Conservation (phyloP, 2,888 invertebrate genomes). For the Parnassius mnemosyne region DNA sequence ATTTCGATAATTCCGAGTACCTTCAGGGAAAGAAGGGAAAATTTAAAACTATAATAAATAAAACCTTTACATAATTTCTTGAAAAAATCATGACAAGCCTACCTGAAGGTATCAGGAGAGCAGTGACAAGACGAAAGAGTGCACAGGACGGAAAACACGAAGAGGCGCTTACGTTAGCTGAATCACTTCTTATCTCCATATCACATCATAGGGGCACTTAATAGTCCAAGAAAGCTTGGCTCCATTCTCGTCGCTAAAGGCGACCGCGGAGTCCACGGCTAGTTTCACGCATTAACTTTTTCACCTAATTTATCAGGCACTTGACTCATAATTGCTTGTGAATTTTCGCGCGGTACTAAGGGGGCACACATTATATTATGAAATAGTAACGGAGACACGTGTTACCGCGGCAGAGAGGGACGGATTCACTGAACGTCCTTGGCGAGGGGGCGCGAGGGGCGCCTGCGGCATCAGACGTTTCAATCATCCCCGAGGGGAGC, state of each 20-base stretch:
- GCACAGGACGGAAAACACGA: slow-evolving; percentile 74
- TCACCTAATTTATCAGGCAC: slow-evolving; percentile 76
- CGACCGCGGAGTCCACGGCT: slow-evolving; percentile 50
- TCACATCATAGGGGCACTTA: slow-evolving; percentile 67
- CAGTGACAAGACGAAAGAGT: slow-evolving; percentile 61
- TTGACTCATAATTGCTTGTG: slow-evolving; percentile 78
- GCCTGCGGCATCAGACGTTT: slow-evolving; percentile 81
- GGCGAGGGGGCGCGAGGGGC: slow-evolving; percentile 77
- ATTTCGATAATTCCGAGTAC: too few species aligned
- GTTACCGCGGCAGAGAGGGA: slow-evolving; percentile 80
- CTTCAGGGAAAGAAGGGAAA: too few species aligned
- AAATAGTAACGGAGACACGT: slow-evolving; percentile 78
- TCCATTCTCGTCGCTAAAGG: slow-evolving; percentile 64
- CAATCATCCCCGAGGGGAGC: slow-evolving; percentile 76
- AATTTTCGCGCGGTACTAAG: slow-evolving; percentile 75
- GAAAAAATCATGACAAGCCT: slow-evolving; percentile 36
- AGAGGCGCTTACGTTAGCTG: slow-evolving; percentile 58
- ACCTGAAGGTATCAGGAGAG: slow-evolving; percentile 63
- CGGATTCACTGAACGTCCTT: slow-evolving; percentile 81
- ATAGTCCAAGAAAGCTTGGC: slow-evolving; percentile 64
- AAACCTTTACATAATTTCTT: too few species aligned
- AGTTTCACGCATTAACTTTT: slow-evolving; percentile 72
- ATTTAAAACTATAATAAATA: too few species aligned
- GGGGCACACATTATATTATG: slow-evolving; percentile 78
- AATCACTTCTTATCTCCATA: slow-evolving; percentile 73